Base-by-base conservation (phyloP, 1,140 invertebrate genomes). In the Atta colombica region DNA sequence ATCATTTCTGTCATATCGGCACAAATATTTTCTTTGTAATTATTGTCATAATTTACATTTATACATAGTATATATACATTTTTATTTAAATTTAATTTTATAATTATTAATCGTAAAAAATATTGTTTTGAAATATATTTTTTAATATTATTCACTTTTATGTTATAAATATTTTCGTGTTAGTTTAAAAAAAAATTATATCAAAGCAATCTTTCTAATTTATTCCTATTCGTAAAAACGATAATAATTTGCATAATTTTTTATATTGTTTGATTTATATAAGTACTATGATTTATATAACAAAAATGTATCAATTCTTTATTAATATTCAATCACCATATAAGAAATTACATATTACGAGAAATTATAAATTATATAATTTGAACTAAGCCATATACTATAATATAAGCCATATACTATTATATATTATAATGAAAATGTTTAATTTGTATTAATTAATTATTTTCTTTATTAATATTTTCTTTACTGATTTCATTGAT, bases 391-490 rank as follows among this genome's bases (percentile, higher is more conserved):
- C 39, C 7, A 39, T 39, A 39, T 39, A 63, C 5, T 21, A 21
- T 21, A 21, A 21, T 21, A 21, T 21, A 21, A 21, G 21, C 21
- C 21, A 21, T 21, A 21, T 21, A 21, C 21, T 21, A 21, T 21
- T 21, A 21, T 21, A 10, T n/a, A 14, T 25, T 65, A n/a, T 0
- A 28, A 16, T 31, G 1, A 61, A 77, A 63, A 25, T 77, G 45
- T 74, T 55, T 60, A 77, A 39, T 77, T 60, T 60, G 60, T 61
- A 61, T 61, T 61, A 16, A 61, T 61, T 61, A 16, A 35, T 45
- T 21, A 45, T 51, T 51, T 21, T 45, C 39, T 45, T 45, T 8
- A 45, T 45, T 45, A 7, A 45, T 45, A 39, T 39, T 39, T 39
- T 39, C 7, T 39, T 39, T 39, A 45, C 1, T 45, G 8, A 45